phyloP scores from a whole-genome alignment of 2,888 invertebrate genomes.

The Nemoura dubitans region DNA sequence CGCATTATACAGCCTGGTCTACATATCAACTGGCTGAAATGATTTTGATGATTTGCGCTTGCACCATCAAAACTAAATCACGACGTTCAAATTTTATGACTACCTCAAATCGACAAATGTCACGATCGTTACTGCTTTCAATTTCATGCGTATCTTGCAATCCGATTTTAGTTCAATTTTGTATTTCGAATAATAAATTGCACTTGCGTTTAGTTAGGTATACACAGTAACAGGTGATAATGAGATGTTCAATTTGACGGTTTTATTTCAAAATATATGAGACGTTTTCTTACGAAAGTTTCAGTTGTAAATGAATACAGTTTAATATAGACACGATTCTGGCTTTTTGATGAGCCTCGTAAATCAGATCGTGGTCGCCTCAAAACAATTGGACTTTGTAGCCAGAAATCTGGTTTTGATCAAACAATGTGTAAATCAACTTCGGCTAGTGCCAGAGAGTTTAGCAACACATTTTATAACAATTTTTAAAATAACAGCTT shows the following conservation, averaged over 20 bases:
- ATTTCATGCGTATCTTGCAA: not conserved
- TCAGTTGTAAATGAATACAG: not conserved
- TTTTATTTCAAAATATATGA: not conserved
- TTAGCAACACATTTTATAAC: too few species aligned
- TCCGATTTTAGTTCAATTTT: not conserved
- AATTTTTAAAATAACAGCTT: too few species aligned
- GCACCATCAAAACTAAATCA: not conserved
- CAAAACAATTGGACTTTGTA: not conserved
- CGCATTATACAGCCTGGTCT: too few species aligned
- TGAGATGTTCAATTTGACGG: not conserved
- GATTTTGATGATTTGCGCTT: not conserved
- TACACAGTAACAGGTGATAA: not conserved
- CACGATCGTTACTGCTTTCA: not conserved
- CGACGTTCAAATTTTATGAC: not conserved
- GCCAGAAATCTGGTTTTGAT: not conserved
- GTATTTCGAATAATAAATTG: not conserved
- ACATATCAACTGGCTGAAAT: too few species aligned
- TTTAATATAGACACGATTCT: not conserved
- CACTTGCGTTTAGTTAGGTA: not conserved
- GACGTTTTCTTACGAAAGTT: not conserved
- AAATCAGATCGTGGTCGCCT: not conserved
- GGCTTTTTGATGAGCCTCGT: not conserved
- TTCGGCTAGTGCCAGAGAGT: not conserved
- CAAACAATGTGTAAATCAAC: too few species aligned
- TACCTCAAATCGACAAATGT: not conserved